A percentile compares a stretch with the other conserved stretches of the same genome.
phyloP scores from a whole-genome alignment of 1,140 invertebrate species.

The Muscidifurax raptorellus region DNA sequence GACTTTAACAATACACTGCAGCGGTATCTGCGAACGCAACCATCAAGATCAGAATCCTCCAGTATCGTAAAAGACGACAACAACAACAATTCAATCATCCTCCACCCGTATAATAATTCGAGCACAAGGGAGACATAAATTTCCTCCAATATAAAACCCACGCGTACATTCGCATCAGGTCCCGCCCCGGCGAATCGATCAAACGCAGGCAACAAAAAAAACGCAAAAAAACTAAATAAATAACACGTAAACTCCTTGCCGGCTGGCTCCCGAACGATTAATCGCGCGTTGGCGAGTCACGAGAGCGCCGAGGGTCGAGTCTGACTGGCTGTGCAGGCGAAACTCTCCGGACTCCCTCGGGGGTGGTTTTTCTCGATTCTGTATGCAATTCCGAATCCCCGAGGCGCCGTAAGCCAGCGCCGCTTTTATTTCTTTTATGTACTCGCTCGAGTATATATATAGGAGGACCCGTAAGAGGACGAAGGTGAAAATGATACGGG shows the following conservation, averaged over 20 bases:
- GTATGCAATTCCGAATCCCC: constrained; percentile 42
- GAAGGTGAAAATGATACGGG: constrained; percentile 4
- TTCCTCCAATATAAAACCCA: neutral
- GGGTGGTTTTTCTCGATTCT: constrained; percentile 47
- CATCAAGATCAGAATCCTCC: too few species aligned
- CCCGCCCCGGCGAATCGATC: neutral
- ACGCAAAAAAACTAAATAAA: neutral
- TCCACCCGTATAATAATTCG: neutral
- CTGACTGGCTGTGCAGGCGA: neutral
- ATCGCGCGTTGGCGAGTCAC: constrained; percentile 19
- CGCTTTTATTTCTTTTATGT: neutral
- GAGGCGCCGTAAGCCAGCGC: constrained; percentile 40
- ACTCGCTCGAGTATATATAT: neutral
- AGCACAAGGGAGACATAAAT: neutral
- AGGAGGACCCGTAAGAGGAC: neutral
- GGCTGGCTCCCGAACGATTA: constrained; percentile 24
- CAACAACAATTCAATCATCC: neutral
- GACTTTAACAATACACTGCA: too few species aligned
- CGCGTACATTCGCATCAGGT: neutral
- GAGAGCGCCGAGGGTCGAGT: neutral
- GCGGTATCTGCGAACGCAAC: too few species aligned
- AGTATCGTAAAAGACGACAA: neutral
- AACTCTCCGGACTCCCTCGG: neutral
- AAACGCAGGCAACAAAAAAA: neutral
- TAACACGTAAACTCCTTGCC: constrained; percentile 10